Evolutionary conservation across 2,888 invertebrate species (phyloP), one percentile per base, ranked within the genome.

Genomic region (Phasia obesa): DNA sequence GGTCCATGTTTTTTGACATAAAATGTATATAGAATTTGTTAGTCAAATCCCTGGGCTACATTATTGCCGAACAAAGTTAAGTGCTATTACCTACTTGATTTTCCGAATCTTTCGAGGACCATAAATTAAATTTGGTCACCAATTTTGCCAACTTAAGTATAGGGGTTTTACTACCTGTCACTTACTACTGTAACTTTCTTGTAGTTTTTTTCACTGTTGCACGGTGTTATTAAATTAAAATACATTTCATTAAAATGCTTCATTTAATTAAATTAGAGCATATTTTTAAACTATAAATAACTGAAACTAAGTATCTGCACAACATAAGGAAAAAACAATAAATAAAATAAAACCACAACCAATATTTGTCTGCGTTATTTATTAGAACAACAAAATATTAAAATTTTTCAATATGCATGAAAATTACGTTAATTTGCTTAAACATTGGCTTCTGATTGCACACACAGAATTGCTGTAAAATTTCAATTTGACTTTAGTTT

Each of bases 401-500:
- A 60, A 71, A 7, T 31, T 17, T 38, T 6, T 59, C 21, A 27
- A 19, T n/a, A 17, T 44, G n/a, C 21, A 9, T 0, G 6, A 23
- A n/a, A 31, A 7, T 51, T 0, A 9, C 42, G 21, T 27, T 73
- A 62, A 62, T 62, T 62, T 42, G 44, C 55, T 55, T 35, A 44
- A 74, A 64, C 23, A 47, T 21, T 64, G 31, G 55, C 44, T 31
- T 74, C 31, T 74, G 31, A 64, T 55, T 62, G 31, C n/a, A 17
- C 35, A 17, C 44, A 27, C 53, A 44, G 55, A 73, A 27, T 64
- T 64, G 42, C 44, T 55, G 64, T 64, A 35, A 55, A 55, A 64
- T 55, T 74, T 64, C 23, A 64, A 64, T 55, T 64, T 64, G 38
- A 49, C 35, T 60, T 71, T 60, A 57, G 49, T 65, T 4, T 38